Evolutionary conservation across 2,888 invertebrate species (phyloP), one percentile per base, ranked within the genome.

Genomic region (Cheilosia soror): DNA sequence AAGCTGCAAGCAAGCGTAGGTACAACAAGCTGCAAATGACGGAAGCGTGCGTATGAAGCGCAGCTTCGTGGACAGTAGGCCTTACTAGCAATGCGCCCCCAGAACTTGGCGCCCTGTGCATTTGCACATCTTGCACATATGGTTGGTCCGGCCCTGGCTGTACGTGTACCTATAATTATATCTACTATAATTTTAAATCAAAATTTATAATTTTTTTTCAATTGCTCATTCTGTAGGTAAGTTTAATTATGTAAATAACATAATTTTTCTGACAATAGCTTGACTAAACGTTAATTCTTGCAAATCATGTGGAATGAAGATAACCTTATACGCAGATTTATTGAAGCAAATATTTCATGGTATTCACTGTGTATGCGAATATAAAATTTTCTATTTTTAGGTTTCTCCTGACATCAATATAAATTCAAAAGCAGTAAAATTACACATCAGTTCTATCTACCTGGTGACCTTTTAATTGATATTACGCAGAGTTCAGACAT

Each of bases 231-330:
- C 11, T 25, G 3, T 7, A 11, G 0, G 2, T 13, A 11, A 3
- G 2, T 13, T 27, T 27, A 1, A 29, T 29, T 51, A 51, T 51
- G 51, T 13, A n/a, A 51, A 29, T 51, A 51, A n/a, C 11, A 51
- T 13, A 13, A 47, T 47, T 15, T 7, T 2, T 15, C 44, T 7
- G 7, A 7, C 44, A 47, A 47, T 47, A 15, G 44, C 3, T 47
- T 13, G 11, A 51, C 51, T 29, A 51, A 51, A 51, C 51, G 25
- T 51, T 51, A 29, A 51, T 51, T 51, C 5, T 51, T 13, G 27
- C 51, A 29, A 13, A 5, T 13, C 25, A 11, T 51, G 9, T 51
- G 11, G 11, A 51, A 20, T 25, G 2, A 25, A 51, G 11, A 15
- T 15, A 15, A 44, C 44, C 44, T 44, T 44, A n/a, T n/a, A 47